These are phyloP conservation scores for Amphiduros pacificus DNA, from an alignment of 2,888 invertebrate genomes.

Conservation along the genomic window DNA sequence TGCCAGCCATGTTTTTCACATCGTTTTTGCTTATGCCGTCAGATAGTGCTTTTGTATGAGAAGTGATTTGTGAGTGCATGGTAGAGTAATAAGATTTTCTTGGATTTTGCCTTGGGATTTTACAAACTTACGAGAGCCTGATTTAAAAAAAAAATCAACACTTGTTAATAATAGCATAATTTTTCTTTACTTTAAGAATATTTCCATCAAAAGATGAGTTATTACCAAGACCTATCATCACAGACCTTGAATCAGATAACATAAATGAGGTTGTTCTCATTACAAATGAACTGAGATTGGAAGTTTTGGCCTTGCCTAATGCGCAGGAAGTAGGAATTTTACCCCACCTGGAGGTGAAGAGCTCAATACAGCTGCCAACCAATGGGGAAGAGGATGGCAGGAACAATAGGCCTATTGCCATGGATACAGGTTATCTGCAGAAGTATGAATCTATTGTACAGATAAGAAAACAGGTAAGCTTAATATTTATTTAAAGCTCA, in stretches of 20 bases:
- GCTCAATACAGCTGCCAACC: constrained; percentile 36
- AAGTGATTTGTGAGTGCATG: too few relatives aligned
- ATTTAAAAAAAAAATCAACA: too few relatives aligned
- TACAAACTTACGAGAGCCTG: too few relatives aligned
- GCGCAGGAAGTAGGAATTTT: constrained; percentile 33
- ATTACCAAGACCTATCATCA: constrained; percentile 46
- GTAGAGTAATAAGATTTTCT: too few relatives aligned
- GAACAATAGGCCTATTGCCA: constrained; percentile 40
- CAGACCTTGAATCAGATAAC: constrained; percentile 54
- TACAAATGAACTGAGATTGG: constrained; percentile 44
- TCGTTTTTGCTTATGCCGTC: too few relatives aligned
- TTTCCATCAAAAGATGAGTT: constrained; percentile 38
- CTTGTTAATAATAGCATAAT: too few relatives aligned
- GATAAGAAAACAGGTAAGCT: constrained; percentile 46
- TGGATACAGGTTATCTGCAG: constrained; percentile 42
- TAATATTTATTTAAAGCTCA: not conserved
- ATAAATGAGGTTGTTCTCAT: constrained; percentile 50
- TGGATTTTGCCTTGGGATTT: too few relatives aligned
- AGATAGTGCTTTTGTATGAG: too few relatives aligned
- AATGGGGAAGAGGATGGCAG: constrained; percentile 22
- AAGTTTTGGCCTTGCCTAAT: constrained; percentile 43
- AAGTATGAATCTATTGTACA: constrained; percentile 40
- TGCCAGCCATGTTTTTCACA: too few relatives aligned
- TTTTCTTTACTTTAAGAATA: too few relatives aligned
- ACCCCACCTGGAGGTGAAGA: constrained; percentile 48